A percentile compares a stretch with the other conserved stretches of the same genome.
Conservation (phyloP, 2,888 invertebrate genomes). For the Acleris holmiana region DNA sequence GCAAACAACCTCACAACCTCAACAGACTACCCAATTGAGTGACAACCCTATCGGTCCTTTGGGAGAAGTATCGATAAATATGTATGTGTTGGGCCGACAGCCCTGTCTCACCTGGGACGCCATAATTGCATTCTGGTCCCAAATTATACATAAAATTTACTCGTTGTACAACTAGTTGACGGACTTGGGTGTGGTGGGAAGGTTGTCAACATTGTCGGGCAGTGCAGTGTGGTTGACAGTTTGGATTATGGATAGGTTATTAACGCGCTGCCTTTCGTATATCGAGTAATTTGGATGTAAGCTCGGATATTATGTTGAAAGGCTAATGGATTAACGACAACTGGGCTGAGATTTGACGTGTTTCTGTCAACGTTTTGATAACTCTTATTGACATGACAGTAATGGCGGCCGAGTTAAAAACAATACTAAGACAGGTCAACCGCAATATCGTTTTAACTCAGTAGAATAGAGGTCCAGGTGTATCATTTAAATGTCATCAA, state of each 20-base stretch:
- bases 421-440: too few species aligned
- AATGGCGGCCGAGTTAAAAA: too few species aligned
- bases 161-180: constrained; percentile 21
- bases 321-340: too few species aligned
- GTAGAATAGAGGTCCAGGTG: too few species aligned
- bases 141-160: constrained; percentile 56
- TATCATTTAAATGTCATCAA: too few species aligned
- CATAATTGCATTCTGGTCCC: constrained; percentile 59
- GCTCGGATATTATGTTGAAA: too few species aligned
- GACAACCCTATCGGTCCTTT: constrained; percentile 41
- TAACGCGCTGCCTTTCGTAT: too few species aligned
- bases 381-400: too few species aligned
- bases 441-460: too few species aligned
- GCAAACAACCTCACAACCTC: constrained; percentile 1
- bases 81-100: constrained; percentile 59
- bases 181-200: constrained; percentile 13
- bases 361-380: too few species aligned
- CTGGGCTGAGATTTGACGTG: too few species aligned
- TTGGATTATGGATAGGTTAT: constrained; percentile 11
- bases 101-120: constrained; percentile 60
- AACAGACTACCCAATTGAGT: constrained; percentile 3
- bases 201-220: constrained; percentile 21
- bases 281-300: too few species aligned
- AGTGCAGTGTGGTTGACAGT: constrained; percentile 14
- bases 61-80: constrained; percentile 60